Conservation (phyloP, 2,797 vertebrate genomes). For the Poeciliopsis paucimaculata region DNA sequence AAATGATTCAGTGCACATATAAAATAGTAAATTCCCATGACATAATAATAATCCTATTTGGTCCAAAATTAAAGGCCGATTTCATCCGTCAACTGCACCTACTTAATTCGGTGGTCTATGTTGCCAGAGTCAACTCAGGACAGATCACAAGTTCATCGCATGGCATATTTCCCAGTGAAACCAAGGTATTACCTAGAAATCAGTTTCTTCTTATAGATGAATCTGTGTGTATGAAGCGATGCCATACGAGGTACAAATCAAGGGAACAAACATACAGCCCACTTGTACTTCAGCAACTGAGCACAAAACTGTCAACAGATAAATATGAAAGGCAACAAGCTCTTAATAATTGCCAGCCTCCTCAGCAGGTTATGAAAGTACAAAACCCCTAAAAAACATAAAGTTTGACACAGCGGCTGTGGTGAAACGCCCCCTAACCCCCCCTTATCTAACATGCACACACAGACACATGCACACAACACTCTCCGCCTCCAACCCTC, state of each 20-base stretch:
- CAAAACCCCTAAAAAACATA: conserved; percentile 28
- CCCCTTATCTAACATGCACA: conserved; percentile 30
- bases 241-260: not conserved
- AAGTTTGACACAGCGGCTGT: conserved; percentile 46
- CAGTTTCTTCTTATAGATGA: not conserved
- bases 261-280: not conserved
- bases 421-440: conserved; percentile 21
- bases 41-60: not conserved
- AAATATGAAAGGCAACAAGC: conserved; percentile 29
- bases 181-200: not conserved
- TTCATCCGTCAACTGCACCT: not conserved
- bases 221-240: not conserved
- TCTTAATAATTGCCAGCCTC: conserved; percentile 34
- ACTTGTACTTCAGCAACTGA: not conserved
- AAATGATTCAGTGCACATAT: not conserved
- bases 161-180: not conserved
- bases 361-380: conserved; percentile 45
- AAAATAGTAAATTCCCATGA: not conserved
- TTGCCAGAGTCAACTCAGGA: not conserved
- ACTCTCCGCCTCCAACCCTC: conserved; percentile 51
- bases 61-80: not conserved
- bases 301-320: conserved; percentile 18
- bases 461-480: conserved; percentile 36
- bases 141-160: not conserved
- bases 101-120: not conserved